Base-by-base conservation (phyloP, 37 sponge, comb jelly and placozoan species). In the Beroe ovata region DNA sequence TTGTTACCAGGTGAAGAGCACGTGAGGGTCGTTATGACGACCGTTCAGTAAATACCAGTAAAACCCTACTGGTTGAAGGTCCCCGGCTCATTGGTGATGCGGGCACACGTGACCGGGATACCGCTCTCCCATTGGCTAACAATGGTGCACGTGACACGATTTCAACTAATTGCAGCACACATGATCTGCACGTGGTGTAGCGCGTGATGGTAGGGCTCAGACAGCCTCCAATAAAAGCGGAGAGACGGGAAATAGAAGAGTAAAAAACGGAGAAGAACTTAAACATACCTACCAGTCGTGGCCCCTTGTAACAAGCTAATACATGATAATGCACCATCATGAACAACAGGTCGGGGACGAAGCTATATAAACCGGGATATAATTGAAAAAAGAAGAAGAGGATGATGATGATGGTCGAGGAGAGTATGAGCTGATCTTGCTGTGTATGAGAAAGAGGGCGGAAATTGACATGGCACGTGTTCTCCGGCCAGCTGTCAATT, bases 21-120 rank as follows among this genome's bases (percentile, higher is more conserved):
- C 69, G 69, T 66, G 69, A 29, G 32, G 14, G 69, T 66, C 30
- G 69, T 66, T 30, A 66, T 66, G 69, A 66, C 69, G 25, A 66
- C 69, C 30, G 30, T 18, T 29, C 30, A 29, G 69, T 66, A 66
- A 66, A 18, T 66, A 66, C 69, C 29, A 66, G 32, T 30, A 66
- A 66, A 66, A 66, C 69, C 30, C 69, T 29, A 66, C 69, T 30
- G 35, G 69, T 66, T 32, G 69, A 66, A 25, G 69, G 69, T 66
- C 69, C 69, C 69, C 69, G 2, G 25, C 69, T 66, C 69, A 66
- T 66, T 66, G 69, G 69, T 66, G 34, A 66, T 66, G 16, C 25
- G 32, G 36, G 36, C 6, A 18, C 69, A 66, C 69, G 69, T 66
- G 69, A 25, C 33, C 16, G 16, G 18, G 30, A 1, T 37, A 11